Evolutionary conservation across 2,888 invertebrate genomes (phyloP), one percentile per base, ranked within the genome.

Genomic region (Anoncus sp.): DNA sequence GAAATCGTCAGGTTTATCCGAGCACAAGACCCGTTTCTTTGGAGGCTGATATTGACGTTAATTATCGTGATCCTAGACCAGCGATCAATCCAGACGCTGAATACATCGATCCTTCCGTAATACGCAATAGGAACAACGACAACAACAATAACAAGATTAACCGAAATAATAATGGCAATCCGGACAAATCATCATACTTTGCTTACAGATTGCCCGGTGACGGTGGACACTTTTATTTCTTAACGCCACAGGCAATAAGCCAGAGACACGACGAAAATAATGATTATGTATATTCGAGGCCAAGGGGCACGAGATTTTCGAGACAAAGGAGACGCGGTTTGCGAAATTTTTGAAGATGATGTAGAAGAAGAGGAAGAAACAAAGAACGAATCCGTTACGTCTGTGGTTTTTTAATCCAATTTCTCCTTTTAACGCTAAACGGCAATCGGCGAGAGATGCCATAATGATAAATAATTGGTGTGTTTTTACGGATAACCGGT

Each of bases 221-320:
- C 83, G 95, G 95, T 10, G 96, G 96, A 0, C 96, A 96, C 90
- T 95, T 96, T 85, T 96, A 96, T 89, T 96, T 96, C 92, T 91
- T 96, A 75, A 96, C 96, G 72, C 96, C 96, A 2, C 95, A 95
- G 85, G 93, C 94, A 22, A 92, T 92, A 40, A 83, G 87, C 60
- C 85, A 92, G 87, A 86, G 88, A 35, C 87, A 88, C 27, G 87
- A 86, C 14, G 77, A 80, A n/a, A 81, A 82, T 31, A 80, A 72
- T 2, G 87, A 83, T 20, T 89, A 89, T 77, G 47, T 87, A 6
- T 88, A 86, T 74, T 69, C 87, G 20, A 87, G 86, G 62, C 85
- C 87, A 9, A 83, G 87, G 38, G 85, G 83, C 43, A 79, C 87
- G 47, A 85, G 88, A 79, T 83, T 88, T 43, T 72, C 87, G 18